phyloP scores from a whole-genome alignment of 1,140 invertebrate species.

The Cecropterus lyciades region DNA sequence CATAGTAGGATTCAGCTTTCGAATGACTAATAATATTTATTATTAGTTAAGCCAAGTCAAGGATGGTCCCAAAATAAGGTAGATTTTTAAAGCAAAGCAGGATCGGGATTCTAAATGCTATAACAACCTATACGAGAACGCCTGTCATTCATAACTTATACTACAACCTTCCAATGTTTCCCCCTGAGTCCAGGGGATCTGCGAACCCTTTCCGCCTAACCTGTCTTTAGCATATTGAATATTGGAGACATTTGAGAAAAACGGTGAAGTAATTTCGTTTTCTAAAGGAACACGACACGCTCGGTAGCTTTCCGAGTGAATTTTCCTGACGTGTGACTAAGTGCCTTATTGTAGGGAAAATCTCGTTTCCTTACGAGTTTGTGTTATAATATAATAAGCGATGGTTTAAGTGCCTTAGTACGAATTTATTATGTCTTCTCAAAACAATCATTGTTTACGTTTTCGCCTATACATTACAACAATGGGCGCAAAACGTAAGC shows the following conservation, averaged over 20 bases:
- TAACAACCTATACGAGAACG: not conserved
- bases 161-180: not conserved
- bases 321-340: constrained; percentile 33
- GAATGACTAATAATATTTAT: no score
- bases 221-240: constrained; percentile 67
- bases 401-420: no score
- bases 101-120: no score
- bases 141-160: not conserved
- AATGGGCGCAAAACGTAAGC: no score
- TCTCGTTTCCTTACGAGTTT: constrained; percentile 9
- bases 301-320: constrained; percentile 18
- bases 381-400: no score
- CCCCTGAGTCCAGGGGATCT: constrained; percentile 36
- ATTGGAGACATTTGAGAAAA: constrained; percentile 47
- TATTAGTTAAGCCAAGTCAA: no score
- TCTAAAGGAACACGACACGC: constrained; percentile 22
- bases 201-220: constrained; percentile 50
- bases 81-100: no score
- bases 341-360: constrained; percentile 13
- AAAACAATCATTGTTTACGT: no score
- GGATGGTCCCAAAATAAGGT: no score
- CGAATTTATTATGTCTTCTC: no score
- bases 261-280: constrained; percentile 41
- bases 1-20: no score
- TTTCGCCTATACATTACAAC: no score